A percentile compares a stretch with the other conserved stretches of the same genome.
phyloP scores from a whole-genome alignment of 2,113 vertebrate species.

The Barbus barbus region DNA sequence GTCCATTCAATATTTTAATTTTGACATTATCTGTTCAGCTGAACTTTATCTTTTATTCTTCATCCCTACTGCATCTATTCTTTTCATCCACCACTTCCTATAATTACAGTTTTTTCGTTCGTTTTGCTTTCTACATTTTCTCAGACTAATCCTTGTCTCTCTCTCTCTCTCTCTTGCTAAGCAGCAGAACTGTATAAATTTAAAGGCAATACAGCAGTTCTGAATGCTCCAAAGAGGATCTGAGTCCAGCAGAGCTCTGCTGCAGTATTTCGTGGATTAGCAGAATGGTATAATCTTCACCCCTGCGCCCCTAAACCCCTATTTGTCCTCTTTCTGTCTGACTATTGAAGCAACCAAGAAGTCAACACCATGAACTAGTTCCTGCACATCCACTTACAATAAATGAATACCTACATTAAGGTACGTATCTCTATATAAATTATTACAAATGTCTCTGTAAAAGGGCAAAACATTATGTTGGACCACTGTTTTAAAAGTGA shows the following conservation, averaged over 20 bases:
- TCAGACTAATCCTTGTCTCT: constrained; percentile 6
- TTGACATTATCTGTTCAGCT: neutral
- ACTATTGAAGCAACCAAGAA: neutral
- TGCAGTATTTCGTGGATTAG: constrained; percentile 36
- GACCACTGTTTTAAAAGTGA: too few species aligned
- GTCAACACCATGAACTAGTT: neutral
- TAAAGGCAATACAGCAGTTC: neutral
- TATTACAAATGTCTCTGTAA: neutral
- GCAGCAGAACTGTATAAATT: neutral
- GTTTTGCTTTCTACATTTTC: neutral
- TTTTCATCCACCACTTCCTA: neutral
- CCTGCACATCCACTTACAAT: too few species aligned
- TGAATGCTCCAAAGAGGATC: constrained; percentile 23
- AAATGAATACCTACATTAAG: neutral
- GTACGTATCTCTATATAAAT: neutral
- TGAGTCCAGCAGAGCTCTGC: constrained; percentile 9
- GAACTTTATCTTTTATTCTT: neutral
- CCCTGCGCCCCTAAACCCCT: neutral
- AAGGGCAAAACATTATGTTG: neutral
- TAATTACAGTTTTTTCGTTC: neutral
- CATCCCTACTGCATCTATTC: neutral
- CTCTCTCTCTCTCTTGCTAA: constrained; percentile 1
- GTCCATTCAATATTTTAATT: too few species aligned
- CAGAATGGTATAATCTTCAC: constrained; percentile 31
- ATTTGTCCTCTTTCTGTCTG: neutral